These are phyloP conservation scores for Nemurella pictetii DNA, from an alignment of 2,888 invertebrate species.

Conservation along the genomic window DNA sequence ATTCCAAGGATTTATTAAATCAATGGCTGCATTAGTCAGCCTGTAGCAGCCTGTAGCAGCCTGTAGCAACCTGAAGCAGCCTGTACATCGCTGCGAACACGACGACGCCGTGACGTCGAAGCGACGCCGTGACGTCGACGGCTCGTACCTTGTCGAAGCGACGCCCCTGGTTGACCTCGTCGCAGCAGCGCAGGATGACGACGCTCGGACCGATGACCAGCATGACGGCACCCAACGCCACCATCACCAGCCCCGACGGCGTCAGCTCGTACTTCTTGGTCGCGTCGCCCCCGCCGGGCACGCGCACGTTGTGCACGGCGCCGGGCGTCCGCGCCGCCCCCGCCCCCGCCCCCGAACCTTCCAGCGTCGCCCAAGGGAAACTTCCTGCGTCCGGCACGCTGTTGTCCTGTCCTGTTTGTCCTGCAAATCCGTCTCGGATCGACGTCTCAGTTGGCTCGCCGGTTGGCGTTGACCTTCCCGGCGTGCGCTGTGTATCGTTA, in stretches of 20 bases:
- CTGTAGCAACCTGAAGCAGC: neutral
- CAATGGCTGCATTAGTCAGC: neutral
- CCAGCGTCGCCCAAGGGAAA: no score
- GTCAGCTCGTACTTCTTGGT: conserved; percentile 6
- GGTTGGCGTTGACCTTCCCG: neutral
- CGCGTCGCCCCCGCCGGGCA: no score
- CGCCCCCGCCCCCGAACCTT: no score
- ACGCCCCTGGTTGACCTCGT: conserved; percentile 28
- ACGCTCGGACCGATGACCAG: conserved; percentile 38
- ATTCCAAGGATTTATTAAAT: neutral
- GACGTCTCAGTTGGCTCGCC: conserved; percentile 47
- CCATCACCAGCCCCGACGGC: conserved; percentile 37
- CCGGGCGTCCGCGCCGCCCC: neutral
- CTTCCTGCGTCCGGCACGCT: neutral
- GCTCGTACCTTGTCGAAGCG: conserved; percentile 35
- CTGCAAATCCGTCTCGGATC: conserved; percentile 49
- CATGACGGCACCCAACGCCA: conserved; percentile 39
- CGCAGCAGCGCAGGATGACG: conserved; percentile 35
- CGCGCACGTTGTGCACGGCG: conserved; percentile 19
- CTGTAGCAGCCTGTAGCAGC: neutral
- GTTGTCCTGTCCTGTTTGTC: no score
- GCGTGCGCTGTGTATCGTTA: neutral
- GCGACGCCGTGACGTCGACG: neutral
- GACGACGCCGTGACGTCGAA: neutral
- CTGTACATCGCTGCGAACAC: no score